These are phyloP conservation scores for Meloe dianella DNA, from an alignment of 2,888 invertebrate species.

Conservation along the genomic window DNA sequence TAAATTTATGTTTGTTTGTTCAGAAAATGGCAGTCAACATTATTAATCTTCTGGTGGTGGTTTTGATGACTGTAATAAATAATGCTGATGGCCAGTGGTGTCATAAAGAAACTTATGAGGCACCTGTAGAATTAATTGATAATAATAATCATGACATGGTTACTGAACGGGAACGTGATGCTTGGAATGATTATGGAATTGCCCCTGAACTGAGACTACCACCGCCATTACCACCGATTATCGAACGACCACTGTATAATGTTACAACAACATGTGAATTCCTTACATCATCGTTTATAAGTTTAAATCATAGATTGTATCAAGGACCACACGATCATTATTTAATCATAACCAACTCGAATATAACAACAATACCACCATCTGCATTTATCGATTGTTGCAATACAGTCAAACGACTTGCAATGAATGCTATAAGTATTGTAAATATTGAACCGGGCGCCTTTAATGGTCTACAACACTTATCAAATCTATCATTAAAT, in stretches of 20 bases:
- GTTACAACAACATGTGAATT: not conserved
- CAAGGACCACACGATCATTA: not conserved
- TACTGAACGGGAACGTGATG: too few relatives aligned
- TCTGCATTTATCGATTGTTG: not conserved
- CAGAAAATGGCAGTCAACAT: too few relatives aligned
- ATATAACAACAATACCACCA: constrained; percentile 13
- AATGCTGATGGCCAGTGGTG: too few relatives aligned
- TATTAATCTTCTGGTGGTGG: too few relatives aligned
- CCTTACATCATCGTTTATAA: not conserved
- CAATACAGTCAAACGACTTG: not conserved
- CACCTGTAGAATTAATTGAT: too few relatives aligned
- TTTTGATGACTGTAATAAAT: too few relatives aligned
- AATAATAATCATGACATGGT: too few relatives aligned
- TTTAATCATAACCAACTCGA: constrained; percentile 7
- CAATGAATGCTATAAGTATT: not conserved
- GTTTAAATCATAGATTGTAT: not conserved
- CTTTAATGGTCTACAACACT: constrained; percentile 3
- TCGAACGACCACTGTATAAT: not conserved
- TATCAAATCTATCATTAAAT: not conserved
- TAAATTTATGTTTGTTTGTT: too few relatives aligned
- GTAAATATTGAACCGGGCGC: constrained; percentile 1
- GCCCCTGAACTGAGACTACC: too few relatives aligned
- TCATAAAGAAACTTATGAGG: too few relatives aligned
- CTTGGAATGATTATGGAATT: too few relatives aligned
- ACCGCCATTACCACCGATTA: too few relatives aligned